Conservation (phyloP, 1,140 invertebrate genomes). For the Eulimnadia texana region DNA sequence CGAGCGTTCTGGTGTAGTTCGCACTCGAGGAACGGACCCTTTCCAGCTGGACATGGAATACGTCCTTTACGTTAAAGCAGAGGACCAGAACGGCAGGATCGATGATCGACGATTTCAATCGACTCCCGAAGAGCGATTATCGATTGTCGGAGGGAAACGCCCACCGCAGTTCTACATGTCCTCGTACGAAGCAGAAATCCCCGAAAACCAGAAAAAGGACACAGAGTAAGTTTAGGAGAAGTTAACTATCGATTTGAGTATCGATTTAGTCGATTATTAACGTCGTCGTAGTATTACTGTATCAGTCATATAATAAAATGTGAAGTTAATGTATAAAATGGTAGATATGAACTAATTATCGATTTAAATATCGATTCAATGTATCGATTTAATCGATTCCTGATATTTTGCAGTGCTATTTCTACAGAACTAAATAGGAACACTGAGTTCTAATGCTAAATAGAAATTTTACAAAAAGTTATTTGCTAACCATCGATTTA, state of each 20-base stretch:
- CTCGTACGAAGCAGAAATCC: slow-evolving; percentile 83
- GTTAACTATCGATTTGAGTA: neutral
- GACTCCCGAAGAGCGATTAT: slow-evolving; percentile 75
- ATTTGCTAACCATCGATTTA: no score
- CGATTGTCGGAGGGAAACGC: slow-evolving; percentile 82
- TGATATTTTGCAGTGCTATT: no score
- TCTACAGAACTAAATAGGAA: no score
- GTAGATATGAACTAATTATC: no score
- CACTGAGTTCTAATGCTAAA: no score
- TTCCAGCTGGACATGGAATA: slow-evolving; percentile 94
- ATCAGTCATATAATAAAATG: neutral
- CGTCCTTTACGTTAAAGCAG: slow-evolving; percentile 85
- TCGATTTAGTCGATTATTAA: neutral
- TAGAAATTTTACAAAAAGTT: no score
- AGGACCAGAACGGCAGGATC: slow-evolving; percentile 82
- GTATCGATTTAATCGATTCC: no score
- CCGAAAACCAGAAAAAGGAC: slow-evolving; percentile 90
- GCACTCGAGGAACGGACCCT: slow-evolving; percentile 73
- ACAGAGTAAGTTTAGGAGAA: slow-evolving; percentile 80
- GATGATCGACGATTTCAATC: slow-evolving; percentile 78
- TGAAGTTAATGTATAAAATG: neutral
- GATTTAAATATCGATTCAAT: no score
- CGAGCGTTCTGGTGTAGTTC: slow-evolving; percentile 80
- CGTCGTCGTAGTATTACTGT: no score
- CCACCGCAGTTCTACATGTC: slow-evolving; percentile 89